Evolutionary conservation across 1,140 invertebrate species (phyloP).

Genomic region (Leptinotarsa lineolata): DNA sequence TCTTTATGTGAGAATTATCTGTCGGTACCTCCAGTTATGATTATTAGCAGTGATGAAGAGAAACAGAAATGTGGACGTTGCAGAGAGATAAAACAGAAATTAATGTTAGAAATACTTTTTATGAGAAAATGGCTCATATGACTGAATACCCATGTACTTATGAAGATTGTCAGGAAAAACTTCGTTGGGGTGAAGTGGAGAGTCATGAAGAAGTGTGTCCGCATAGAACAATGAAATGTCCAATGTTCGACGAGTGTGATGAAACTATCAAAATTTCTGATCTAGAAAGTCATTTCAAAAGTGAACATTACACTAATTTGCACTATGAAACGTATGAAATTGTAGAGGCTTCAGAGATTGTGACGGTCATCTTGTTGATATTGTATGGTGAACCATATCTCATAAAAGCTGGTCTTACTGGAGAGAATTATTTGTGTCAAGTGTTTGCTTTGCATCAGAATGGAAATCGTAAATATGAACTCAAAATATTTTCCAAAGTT

Average conservation of each 20-base stretch:
- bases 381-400: not conserved
- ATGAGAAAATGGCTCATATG: not conserved
- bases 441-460: not conserved
- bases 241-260: not conserved
- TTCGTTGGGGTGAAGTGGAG: not conserved
- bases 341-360: not conserved
- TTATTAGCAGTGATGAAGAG: not conserved
- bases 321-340: not conserved
- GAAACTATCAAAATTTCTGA: not conserved
- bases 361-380: not conserved
- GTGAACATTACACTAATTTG: not conserved
- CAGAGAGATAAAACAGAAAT: not conserved
- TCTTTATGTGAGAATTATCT: not conserved
- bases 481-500: not conserved
- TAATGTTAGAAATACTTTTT: not conserved
- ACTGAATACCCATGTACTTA: not conserved
- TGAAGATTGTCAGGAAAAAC: not conserved
- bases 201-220: not conserved
- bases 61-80: not conserved
- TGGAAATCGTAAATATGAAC: not conserved
- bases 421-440: not conserved
- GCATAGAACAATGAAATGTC: not conserved
- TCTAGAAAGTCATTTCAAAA: not conserved
- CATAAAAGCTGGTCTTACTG: not conserved
- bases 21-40: not conserved